A percentile compares a stretch with the other conserved stretches of the same genome.
Conservation (phyloP, 2,113 vertebrate species). For the Glaucomys volans region DNA sequence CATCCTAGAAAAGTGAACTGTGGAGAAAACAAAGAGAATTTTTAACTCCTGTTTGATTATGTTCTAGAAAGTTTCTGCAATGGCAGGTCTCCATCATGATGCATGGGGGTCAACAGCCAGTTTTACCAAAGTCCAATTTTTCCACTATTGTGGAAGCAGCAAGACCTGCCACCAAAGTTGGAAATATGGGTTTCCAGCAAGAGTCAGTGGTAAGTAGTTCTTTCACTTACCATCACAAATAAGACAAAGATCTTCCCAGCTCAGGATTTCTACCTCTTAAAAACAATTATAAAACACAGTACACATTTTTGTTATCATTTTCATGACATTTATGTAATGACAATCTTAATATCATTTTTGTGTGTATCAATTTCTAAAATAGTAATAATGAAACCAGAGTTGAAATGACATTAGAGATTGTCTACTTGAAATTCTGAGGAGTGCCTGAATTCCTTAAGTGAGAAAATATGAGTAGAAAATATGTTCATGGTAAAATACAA, state of each 20-base stretch:
- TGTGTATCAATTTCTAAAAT: neutral
- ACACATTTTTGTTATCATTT: neutral
- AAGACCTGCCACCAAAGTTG: neutral
- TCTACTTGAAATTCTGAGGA: neutral
- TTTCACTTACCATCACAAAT: neutral
- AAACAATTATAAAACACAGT: neutral
- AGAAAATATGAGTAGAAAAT: neutral
- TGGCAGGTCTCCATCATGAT: neutral
- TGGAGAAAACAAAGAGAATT: neutral
- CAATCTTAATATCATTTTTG: neutral
- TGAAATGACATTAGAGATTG: neutral
- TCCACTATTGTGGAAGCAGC: neutral
- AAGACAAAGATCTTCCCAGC: neutral
- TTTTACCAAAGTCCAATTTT: neutral
- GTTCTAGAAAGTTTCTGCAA: neutral
- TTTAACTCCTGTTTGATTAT: neutral
- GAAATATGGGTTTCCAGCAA: neutral
- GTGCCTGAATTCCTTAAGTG: neutral
- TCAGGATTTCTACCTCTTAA: neutral
- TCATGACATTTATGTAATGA: neutral
- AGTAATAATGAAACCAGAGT: slow-evolving; percentile 26
- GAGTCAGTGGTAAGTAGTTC: slow-evolving; percentile 39
- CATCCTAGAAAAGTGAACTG: neutral
- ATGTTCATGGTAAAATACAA: neutral
- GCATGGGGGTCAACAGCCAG: neutral